Base-by-base conservation (phyloP, 2,113 vertebrate species). In the Oryzias melastigma region DNA sequence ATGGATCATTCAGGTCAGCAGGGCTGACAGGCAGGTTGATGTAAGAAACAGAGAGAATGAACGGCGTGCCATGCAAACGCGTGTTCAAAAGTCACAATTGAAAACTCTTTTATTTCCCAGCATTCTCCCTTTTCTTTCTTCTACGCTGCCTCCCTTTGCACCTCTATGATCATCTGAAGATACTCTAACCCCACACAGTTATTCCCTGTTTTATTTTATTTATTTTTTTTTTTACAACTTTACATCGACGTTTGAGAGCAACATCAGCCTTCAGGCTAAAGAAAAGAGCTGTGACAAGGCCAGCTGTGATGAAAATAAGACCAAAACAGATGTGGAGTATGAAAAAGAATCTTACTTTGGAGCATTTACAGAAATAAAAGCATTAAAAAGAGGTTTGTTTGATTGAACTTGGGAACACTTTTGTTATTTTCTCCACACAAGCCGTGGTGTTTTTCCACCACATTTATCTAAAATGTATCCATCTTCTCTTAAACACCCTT, bases 11-110 rank as follows among this genome's bases (percentile, higher is more conserved):
- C 20, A 22, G 78, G 77, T 83, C 71, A 14, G 51, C 17, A 12
- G 50, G 78, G 76, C 70, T 83, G 85, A 85, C 80, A 80, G 64
- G 66, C 69, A 84, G 68, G 73, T 75, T 87, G 70, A 85, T 71
- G 73, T 81, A 73, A 81, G 74, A 77, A 73, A 79, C 57, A 54
- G 50, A 62, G 68, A 66, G 70, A 78, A 17, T 17, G 65, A 67
- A 44, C 68, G 67, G 77, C 45, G 62, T 13, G 56, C 54, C 22
- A 48, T 51, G 58, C 19, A 53, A 20, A 22, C 65, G 24, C 53
- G 35, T 58, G 35, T 56, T 42, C 16, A 16, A 54, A 47, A 48
- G 46, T 58, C 16, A 44, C 18, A 54, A 12, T 29, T 12, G n/a
- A 5, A 19, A 17, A 27, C 14, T 58, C 27, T 58, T 48, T 19